A percentile compares a stretch with the other conserved stretches of the same genome.
Evolutionary conservation across 2,888 invertebrate species (phyloP).

Genomic region (Apamea crenata): DNA sequence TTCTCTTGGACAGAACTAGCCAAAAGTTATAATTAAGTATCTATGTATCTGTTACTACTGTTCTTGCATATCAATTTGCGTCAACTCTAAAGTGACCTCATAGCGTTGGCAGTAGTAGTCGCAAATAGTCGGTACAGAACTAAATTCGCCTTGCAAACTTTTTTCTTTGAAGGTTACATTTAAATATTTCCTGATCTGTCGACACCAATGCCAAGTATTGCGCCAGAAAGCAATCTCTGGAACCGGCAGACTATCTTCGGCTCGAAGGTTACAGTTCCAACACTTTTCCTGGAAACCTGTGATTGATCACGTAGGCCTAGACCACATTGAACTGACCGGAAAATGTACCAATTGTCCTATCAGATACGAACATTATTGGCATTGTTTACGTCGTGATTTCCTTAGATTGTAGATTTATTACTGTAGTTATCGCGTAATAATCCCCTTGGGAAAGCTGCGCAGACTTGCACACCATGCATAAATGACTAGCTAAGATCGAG

Average conservation of each 20-base stretch:
- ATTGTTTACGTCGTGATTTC: slow-evolving; percentile 1
- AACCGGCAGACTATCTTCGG: slow-evolving; percentile 68
- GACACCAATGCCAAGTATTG: slow-evolving; percentile 75
- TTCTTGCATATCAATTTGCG: slow-evolving; percentile 52
- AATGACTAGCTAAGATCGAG: not conserved
- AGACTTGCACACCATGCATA: not conserved
- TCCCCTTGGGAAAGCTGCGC: not conserved
- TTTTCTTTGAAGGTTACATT: slow-evolving; percentile 75
- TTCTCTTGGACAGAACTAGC: too few relatives aligned
- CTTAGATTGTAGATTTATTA: not conserved
- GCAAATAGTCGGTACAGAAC: slow-evolving; percentile 61
- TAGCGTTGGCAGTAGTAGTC: slow-evolving; percentile 41
- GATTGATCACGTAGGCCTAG: slow-evolving; percentile 64
- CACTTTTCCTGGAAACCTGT: slow-evolving; percentile 70
- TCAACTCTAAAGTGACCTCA: slow-evolving; percentile 52
- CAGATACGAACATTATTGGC: not conserved
- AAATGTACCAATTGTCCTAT: slow-evolving; percentile 24
- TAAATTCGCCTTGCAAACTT: slow-evolving; percentile 73
- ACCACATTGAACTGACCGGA: slow-evolving; percentile 27
- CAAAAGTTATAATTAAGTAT: not conserved
- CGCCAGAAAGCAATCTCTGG: slow-evolving; percentile 78
- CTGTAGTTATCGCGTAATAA: not conserved
- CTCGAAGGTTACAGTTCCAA: slow-evolving; percentile 67
- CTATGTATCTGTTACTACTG: not conserved
- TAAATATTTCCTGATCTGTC: slow-evolving; percentile 78